A percentile compares a stretch with the other conserved stretches of the same genome.
Evolutionary conservation across 53 echinoderm and acorn worm species (phyloP).

Genomic region (Stichopus horrens): DNA sequence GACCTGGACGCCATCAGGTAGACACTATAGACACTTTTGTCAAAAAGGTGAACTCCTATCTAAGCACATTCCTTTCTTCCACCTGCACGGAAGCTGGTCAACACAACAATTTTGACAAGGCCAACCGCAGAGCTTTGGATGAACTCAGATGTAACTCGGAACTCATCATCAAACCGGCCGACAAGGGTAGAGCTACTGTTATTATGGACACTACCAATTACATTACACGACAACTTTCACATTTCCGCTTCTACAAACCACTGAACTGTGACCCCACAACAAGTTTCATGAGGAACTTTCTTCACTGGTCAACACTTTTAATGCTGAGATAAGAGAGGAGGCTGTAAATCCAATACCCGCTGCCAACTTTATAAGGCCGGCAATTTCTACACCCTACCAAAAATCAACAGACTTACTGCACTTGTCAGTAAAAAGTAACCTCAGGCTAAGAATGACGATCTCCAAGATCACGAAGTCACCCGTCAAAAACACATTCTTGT

Average conservation of each 20-base stretch:
- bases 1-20: constrained; percentile 2
- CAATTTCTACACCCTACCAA: constrained; percentile 9
- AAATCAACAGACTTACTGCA: neutral
- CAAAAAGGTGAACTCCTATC: neutral
- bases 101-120: neutral
- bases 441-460: neutral
- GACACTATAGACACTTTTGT: constrained; percentile 7
- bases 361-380: neutral
- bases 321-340: neutral
- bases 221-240: constrained; percentile 9
- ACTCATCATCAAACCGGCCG: constrained; percentile 10
- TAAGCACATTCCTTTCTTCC: neutral
- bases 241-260: neutral
- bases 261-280: neutral
- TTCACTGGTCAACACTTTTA: neutral
- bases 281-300: neutral
- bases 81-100: neutral
- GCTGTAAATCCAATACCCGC: constrained; percentile 11
- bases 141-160: neutral
- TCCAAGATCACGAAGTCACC: neutral
- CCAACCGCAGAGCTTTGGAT: neutral
- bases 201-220: constrained; percentile 2
- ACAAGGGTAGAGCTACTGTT: constrained; percentile 31
- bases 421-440: neutral
- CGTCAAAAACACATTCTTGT: neutral